A percentile compares a stretch with the other conserved stretches of the same genome.
These are phyloP conservation scores for Oreochromis aureus DNA, from an alignment of 2,113 vertebrate genomes.

Conservation along the genomic window DNA sequence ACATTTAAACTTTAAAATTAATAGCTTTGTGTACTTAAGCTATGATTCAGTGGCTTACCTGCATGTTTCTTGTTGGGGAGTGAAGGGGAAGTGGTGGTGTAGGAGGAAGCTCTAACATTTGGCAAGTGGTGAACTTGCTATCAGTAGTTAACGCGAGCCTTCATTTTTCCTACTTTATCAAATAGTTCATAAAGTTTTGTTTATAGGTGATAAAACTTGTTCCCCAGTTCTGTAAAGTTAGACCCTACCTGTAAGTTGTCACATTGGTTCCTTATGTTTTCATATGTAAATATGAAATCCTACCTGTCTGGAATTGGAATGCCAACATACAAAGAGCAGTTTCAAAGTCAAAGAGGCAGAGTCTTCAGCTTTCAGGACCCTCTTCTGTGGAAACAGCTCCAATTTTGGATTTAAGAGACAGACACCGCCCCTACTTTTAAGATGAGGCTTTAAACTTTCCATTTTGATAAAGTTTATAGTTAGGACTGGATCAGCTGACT, in stretches of 20 bases:
- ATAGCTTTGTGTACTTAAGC: background rate
- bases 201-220: background rate
- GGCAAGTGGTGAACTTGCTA: background rate
- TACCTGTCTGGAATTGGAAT: background rate
- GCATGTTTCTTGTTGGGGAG: background rate
- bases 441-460: too few relatives aligned
- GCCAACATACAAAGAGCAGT: background rate
- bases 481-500: too few relatives aligned
- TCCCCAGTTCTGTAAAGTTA: background rate
- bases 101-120: background rate
- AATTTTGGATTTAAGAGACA: too few relatives aligned
- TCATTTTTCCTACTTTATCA: background rate
- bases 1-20: background rate
- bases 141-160: background rate
- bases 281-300: background rate
- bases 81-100: background rate
- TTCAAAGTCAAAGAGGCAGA: background rate
- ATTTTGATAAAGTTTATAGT: too few relatives aligned
- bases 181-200: background rate
- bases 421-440: too few relatives aligned
- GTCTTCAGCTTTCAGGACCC: too few relatives aligned
- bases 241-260: background rate
- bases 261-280: background rate
- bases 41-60: background rate
- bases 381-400: too few relatives aligned